These are phyloP conservation scores for Sturnus vulgaris DNA, from an alignment of 2,113 vertebrate species.

Conservation along the genomic window DNA sequence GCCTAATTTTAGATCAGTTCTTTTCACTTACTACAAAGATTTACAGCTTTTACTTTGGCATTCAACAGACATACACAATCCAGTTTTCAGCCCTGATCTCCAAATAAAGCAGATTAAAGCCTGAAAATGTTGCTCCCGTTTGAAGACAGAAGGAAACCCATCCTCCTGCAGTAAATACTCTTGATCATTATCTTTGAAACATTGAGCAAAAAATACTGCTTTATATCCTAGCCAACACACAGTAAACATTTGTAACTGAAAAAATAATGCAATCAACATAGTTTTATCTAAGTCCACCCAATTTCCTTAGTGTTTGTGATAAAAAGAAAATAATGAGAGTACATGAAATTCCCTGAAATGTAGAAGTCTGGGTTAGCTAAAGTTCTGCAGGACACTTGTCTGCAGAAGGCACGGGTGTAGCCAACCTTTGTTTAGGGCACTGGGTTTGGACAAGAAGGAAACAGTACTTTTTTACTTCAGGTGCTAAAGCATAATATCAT, in stretches of 20 bases:
- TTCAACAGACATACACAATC: neutral
- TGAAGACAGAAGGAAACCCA: neutral
- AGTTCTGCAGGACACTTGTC: neutral
- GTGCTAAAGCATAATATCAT: neutral
- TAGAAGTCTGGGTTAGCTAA: neutral
- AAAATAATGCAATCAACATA: neutral
- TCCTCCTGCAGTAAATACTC: neutral
- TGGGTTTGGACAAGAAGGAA: neutral
- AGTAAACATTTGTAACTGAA: neutral
- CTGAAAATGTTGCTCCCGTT: neutral
- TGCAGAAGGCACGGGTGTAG: neutral
- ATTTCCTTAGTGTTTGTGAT: neutral
- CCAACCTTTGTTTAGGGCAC: neutral
- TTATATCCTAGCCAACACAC: neutral
- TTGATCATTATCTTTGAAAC: conserved; percentile 4
- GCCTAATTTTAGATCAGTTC: neutral
- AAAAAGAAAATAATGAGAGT: neutral
- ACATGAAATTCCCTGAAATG: neutral
- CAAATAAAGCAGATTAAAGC: neutral
- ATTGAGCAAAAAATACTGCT: neutral
- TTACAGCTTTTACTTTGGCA: neutral
- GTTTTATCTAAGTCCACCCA: neutral
- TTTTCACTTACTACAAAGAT: neutral
- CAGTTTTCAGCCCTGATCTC: neutral
- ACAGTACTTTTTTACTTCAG: neutral